These are phyloP conservation scores for Bombus waltoni DNA, from an alignment of 1,140 invertebrate genomes.

Conservation along the genomic window DNA sequence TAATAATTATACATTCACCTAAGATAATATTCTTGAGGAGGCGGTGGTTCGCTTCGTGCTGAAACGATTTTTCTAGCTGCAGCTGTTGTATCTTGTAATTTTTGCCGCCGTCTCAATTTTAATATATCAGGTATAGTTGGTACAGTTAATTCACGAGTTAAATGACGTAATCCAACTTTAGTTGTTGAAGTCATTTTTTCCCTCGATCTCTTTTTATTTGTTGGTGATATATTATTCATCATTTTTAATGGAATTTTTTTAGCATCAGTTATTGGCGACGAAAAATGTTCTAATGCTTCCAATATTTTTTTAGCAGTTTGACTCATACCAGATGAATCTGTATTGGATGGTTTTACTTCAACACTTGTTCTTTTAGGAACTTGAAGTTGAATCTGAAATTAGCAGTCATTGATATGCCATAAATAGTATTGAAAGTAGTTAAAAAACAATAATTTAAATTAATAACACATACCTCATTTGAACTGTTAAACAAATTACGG, in stretches of 20 bases:
- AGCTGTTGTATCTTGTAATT: constrained; percentile 85
- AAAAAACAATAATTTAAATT: not conserved
- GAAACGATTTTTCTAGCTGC: constrained; percentile 85
- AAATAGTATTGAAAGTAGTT: constrained; percentile 1
- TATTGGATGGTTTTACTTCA: constrained; percentile 82
- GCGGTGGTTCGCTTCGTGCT: constrained; percentile 69
- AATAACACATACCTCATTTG: constrained; percentile 66
- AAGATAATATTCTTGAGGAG: constrained; percentile 76
- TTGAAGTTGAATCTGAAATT: constrained; percentile 73
- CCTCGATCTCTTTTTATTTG: constrained; percentile 65
- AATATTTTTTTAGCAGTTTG: constrained; percentile 87
- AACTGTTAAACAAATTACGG: constrained; percentile 76
- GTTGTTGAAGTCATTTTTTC: constrained; percentile 67
- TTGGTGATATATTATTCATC: constrained; percentile 37
- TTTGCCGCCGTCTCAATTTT: constrained; percentile 83
- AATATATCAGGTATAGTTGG: constrained; percentile 85
- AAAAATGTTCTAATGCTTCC: constrained; percentile 88
- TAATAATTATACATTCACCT: constrained; percentile 62
- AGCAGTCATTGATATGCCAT: constrained; percentile 17
- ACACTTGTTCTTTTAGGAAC: constrained; percentile 78
- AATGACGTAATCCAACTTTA: constrained; percentile 78
- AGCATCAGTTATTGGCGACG: constrained; percentile 88
- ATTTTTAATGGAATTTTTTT: constrained; percentile 86
- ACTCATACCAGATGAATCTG: constrained; percentile 81
- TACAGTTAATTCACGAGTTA: constrained; percentile 83